Evolutionary conservation across 2,888 invertebrate genomes (phyloP), one percentile per base, ranked within the genome.

Genomic region (Sphinx pinastri): DNA sequence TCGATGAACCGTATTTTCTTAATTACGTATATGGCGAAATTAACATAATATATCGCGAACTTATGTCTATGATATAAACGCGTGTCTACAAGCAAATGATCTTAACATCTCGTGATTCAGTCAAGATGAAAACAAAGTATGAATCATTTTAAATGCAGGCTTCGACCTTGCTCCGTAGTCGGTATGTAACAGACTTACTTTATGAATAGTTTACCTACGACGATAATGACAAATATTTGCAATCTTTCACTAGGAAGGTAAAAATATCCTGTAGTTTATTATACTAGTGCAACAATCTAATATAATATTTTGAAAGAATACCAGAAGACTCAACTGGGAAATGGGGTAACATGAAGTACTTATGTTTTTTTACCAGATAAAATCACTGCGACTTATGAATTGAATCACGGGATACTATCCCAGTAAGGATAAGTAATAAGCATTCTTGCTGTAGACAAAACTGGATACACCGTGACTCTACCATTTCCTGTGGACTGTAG

Each of bases 1-100:
- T 90, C 90, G 90, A 91, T 89, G 76, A 77, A 75, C 76, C 72
- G 73, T 80, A 74, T 75, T 80, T 78, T 72, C 75, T 74, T 76
- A 81, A 81, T 81, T 78, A 80, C 79, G 70, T 72, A 76, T 52
- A 67, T 67, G 59, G 45, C 66, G 74, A 70, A 71, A 70, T 31
- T 70, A 51, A 73, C 68, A 69, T 71, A 68, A 71, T 70, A 59
- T 70, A 38, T 70, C 25, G 60, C 54, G 52, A 71, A 60, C 54
- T 25, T 59, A 25, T 52, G 25, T 60, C 13, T n/a, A 11, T 52
- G 25, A 52, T 52, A 54, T 13, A 14, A 8, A 51, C 38, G 63
- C 38, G 31, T 63, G 47, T 63, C 47, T 16, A 14, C 45, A 63
- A 38, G 25, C 25, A 52, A 54, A 14, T 63, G n/a, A 54, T 54